These are phyloP conservation scores for Eutrigla gurnardus DNA, from an alignment of 2,797 vertebrate species.

Conservation along the genomic window DNA sequence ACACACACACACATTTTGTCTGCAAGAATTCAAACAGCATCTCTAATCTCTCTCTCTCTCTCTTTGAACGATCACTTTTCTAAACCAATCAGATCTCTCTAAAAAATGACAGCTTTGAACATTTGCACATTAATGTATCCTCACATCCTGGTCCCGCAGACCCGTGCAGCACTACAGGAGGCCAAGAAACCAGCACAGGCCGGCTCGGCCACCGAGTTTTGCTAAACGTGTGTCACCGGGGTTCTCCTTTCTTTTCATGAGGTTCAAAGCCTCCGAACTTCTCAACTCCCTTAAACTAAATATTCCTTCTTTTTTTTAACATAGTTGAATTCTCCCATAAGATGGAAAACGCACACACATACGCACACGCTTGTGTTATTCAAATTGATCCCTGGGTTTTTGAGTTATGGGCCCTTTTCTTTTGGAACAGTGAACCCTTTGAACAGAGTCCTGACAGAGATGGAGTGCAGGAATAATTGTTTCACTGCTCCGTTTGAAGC, in stretches of 20 bases:
- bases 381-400: constrained; percentile 34
- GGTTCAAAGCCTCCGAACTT: constrained; percentile 9
- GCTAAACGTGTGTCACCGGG: neutral
- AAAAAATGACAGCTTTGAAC: no score
- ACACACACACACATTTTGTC: no score
- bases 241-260: neutral
- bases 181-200: neutral
- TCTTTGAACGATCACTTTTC: no score
- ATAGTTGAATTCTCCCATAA: neutral
- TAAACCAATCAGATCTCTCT: no score
- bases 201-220: neutral
- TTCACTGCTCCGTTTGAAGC: constrained; percentile 75
- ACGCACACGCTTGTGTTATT: constrained; percentile 25
- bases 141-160: neutral
- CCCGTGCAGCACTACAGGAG: neutral
- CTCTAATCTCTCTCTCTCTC: no score
- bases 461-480: constrained; percentile 75
- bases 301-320: neutral
- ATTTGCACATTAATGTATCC: no score
- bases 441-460: constrained; percentile 73
- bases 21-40: no score
- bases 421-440: constrained; percentile 52
- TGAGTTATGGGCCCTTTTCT: constrained; percentile 66
- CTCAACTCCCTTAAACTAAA: neutral
- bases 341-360: neutral